These are phyloP conservation scores for Psilopsiagon aurifrons DNA, from an alignment of 2,113 vertebrate genomes.

Conservation along the genomic window DNA sequence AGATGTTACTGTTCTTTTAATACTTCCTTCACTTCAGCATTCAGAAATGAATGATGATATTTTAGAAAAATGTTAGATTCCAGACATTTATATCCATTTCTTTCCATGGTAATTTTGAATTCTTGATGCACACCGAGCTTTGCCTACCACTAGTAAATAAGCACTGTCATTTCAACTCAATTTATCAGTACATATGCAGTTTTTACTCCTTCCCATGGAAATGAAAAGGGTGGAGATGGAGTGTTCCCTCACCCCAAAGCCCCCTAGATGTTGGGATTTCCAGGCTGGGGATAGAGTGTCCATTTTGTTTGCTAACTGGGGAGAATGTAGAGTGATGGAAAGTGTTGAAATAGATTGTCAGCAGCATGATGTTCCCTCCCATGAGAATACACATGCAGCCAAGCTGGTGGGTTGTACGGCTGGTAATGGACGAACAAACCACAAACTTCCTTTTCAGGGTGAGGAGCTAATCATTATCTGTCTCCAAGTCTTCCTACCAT, in stretches of 20 bases:
- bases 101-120: neutral
- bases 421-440: neutral
- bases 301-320: neutral
- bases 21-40: neutral
- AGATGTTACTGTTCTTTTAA: neutral
- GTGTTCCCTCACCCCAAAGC: neutral
- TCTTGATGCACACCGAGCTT: neutral
- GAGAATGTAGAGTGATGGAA: neutral
- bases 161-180: neutral
- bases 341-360: neutral
- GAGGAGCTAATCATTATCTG: neutral
- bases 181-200: neutral
- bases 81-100: neutral
- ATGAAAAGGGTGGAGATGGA: neutral
- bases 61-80: neutral
- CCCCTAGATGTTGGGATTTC: neutral
- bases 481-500: neutral
- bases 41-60: neutral
- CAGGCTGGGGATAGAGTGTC: neutral
- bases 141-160: neutral
- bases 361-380: neutral
- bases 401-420: neutral
- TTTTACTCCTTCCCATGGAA: neutral
- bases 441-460: neutral
- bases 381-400: neutral